Base-by-base conservation (phyloP, 92 coral and sea anemone genomes). In the Porites rus region DNA sequence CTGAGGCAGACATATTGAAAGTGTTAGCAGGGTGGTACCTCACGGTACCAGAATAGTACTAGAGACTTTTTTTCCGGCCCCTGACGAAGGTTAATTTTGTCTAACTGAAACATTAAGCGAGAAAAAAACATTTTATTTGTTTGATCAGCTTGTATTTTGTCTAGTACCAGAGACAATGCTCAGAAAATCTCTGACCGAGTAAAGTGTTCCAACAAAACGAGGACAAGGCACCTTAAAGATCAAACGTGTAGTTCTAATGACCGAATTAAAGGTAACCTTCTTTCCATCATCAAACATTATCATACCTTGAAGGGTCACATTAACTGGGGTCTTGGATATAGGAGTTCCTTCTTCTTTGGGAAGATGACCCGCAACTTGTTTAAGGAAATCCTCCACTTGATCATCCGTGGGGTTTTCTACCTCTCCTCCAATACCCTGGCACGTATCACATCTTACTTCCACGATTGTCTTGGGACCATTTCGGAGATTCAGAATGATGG, bases 401-500 rank as follows among this genome's bases (percentile, higher is more conserved):
- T 78, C 88, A 59, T 94, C 97, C 4, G 77, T 50, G 22, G 97
- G 97, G 56, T 94, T 58, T 14, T 86, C 92, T 0, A 66, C 94
- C 1, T 18, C 10, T 20, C 92, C 91, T 0, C 91, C 94, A 1
- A 78, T 68, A 0, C 65, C 58, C 7, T 78, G 69, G 3, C 24
- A 28, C 11, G 28, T 77, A 2, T 61, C 81, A 19, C 86, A 88
- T 28, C 72, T 61, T 10, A 94, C 86, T 3, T 77, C 88, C 17
- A 94, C 94, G 4, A 14, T 59, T 8, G 74, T 84, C 19, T 8
- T 53, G 19, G 61, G 31, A 52, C 86, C 86, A 19, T 82, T 81
- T 1, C 97, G 94, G 10, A 94, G 93, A 79, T 91, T 94, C 3
- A 94, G 92, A 24, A 94, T 87, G 52, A 87, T 94, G 70, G 97